Conservation (phyloP, 1,140 invertebrate species). For the Drosophila serrata region DNA sequence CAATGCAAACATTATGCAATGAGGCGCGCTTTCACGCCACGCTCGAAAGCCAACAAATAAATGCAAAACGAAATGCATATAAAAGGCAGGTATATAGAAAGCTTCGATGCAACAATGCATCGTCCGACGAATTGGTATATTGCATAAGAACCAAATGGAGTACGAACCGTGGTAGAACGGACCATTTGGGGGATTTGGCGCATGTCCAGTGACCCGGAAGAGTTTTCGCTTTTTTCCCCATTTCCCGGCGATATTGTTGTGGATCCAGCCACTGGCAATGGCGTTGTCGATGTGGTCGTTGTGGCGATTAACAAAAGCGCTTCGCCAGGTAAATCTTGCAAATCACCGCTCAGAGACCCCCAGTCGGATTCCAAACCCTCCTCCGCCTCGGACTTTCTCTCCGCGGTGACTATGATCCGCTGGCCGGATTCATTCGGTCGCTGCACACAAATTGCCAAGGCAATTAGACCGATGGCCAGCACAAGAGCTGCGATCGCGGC, state of each 20-base stretch:
- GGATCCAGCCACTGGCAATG: constrained; percentile 12
- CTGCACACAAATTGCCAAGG: constrained; percentile 64
- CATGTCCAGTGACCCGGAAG: constrained; percentile 65
- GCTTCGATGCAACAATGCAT: constrained; percentile 41
- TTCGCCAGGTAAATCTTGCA: constrained; percentile 42
- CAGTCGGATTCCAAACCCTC: not conserved
- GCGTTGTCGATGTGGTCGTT: constrained; percentile 34
- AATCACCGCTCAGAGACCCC: constrained; percentile 29
- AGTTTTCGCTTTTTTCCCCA: constrained; percentile 10
- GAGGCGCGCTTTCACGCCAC: constrained; percentile 67
- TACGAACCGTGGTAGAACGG: constrained; percentile 70
- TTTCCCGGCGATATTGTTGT: constrained; percentile 26
- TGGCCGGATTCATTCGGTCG: constrained; percentile 49
- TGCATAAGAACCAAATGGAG: constrained; percentile 51
- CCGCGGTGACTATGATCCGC: constrained; percentile 41
- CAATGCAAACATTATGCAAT: constrained; percentile 64
- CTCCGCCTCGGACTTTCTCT: constrained; percentile 35
- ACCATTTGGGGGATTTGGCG: constrained; percentile 30
- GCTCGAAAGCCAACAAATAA: constrained; percentile 68
- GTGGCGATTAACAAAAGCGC: constrained; percentile 57
- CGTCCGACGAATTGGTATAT: constrained; percentile 4
- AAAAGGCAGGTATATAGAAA: constrained; percentile 65
- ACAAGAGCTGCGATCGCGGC: constrained; percentile 37
- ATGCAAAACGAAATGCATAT: constrained; percentile 56
- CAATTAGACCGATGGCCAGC: constrained; percentile 63